Conservation (phyloP, 2,113 vertebrate species). For the Tor tambroides region DNA sequence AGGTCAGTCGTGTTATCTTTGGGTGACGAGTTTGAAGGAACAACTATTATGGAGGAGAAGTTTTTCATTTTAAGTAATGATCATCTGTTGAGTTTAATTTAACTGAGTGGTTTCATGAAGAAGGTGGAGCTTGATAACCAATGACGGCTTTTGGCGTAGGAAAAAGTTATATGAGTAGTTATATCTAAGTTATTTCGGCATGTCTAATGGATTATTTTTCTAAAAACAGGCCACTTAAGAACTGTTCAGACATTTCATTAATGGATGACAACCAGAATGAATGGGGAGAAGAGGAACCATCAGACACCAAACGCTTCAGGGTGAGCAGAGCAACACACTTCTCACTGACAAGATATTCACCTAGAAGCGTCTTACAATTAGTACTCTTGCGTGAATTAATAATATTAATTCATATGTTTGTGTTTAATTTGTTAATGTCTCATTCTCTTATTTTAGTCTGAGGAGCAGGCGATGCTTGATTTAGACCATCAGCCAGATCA, state of each 20-base stretch:
- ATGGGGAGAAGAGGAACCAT: slow-evolving; percentile 88
- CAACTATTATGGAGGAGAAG: neutral
- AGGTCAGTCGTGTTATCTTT: slow-evolving; percentile 83
- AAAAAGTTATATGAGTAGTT: no score
- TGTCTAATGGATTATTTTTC: slow-evolving; percentile 60
- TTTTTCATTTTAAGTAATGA: neutral
- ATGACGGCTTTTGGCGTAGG: neutral
- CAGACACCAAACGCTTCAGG: slow-evolving; percentile 91
- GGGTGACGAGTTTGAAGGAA: slow-evolving; percentile 29
- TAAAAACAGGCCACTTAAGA: slow-evolving; percentile 88
- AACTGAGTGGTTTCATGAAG: neutral
- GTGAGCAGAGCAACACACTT: slow-evolving; percentile 71
- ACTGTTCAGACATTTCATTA: slow-evolving; percentile 86
- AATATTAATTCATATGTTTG: neutral
- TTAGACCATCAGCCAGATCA: slow-evolving; percentile 88
- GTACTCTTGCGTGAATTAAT: neutral
- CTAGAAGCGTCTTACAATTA: neutral
- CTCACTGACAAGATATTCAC: neutral
- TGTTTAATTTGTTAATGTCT: neutral
- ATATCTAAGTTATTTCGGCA: neutral
- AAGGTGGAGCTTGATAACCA: neutral
- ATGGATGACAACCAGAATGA: slow-evolving; percentile 95
- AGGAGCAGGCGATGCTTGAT: slow-evolving; percentile 88
- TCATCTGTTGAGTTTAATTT: slow-evolving; percentile 43
- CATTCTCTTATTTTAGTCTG: slow-evolving; percentile 74